These are phyloP conservation scores for Glomeris maerens DNA, from an alignment of 1,140 invertebrate species.

Conservation along the genomic window DNA sequence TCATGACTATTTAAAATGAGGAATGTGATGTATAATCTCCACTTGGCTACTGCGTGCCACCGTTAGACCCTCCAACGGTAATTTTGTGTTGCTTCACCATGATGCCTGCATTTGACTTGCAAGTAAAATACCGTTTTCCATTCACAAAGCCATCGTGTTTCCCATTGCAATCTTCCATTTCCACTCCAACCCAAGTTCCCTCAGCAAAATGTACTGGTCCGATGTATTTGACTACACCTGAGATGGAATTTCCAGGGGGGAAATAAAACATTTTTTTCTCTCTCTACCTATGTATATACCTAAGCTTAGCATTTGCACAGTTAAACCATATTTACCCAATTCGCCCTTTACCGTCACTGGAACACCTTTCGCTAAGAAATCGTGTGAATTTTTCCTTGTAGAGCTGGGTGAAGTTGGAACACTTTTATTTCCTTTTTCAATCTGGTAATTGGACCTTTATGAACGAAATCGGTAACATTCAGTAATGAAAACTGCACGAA, in stretches of 20 bases:
- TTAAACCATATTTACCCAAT: slow-evolving; percentile 27
- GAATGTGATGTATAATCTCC: no score
- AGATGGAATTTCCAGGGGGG: background rate
- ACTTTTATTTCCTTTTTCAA: no score
- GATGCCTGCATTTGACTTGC: slow-evolving; percentile 35
- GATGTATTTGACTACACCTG: slow-evolving; percentile 34
- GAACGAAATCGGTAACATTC: no score
- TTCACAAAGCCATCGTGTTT: slow-evolving; percentile 38
- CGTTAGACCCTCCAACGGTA: slow-evolving; percentile 40
- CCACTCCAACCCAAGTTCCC: slow-evolving; percentile 39
- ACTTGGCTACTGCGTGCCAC: no score
- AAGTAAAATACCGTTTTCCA: slow-evolving; percentile 36
- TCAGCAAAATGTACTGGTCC: slow-evolving; percentile 39
- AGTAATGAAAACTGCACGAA: no score
- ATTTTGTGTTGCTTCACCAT: slow-evolving; percentile 37
- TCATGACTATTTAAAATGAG: no score
- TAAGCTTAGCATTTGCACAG: slow-evolving; percentile 1
- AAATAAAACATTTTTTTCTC: background rate
- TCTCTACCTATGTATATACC: no score
- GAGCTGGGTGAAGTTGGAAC: no score
- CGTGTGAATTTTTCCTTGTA: no score
- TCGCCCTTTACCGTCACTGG: slow-evolving; percentile 35
- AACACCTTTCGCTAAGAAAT: slow-evolving; percentile 30
- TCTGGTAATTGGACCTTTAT: no score
- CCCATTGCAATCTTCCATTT: slow-evolving; percentile 34